Evolutionary conservation across 2,888 invertebrate species (phyloP).

Genomic region (Tinea semifulvella): DNA sequence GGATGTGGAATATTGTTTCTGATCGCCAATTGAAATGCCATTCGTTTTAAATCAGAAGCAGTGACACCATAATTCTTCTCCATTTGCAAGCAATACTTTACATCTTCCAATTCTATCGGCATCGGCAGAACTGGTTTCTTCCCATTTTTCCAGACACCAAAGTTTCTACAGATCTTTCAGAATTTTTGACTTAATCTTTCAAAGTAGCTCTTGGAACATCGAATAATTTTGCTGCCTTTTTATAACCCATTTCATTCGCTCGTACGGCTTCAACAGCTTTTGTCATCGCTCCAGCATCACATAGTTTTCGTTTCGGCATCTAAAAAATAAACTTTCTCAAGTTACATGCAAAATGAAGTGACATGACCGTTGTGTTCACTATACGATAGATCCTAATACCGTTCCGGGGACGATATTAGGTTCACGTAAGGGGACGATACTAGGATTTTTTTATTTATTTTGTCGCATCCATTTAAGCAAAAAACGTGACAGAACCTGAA

Average conservation of each 20-base stretch:
- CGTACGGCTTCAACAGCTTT: slow-evolving; percentile 20
- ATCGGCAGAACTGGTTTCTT: slow-evolving; percentile 12
- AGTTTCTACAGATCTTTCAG: slow-evolving; percentile 15
- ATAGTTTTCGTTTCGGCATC: too few species aligned
- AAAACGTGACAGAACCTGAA: too few species aligned
- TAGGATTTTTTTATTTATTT: too few species aligned
- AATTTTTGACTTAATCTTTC: slow-evolving; percentile 19
- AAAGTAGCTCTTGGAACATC: slow-evolving; percentile 21
- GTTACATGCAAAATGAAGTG: too few species aligned
- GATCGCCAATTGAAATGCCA: slow-evolving; percentile 7
- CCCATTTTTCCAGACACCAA: slow-evolving; percentile 17
- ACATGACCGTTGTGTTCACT: too few species aligned
- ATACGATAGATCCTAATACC: too few species aligned
- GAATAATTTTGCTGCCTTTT: slow-evolving; percentile 20
- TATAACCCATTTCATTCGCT: slow-evolving; percentile 20
- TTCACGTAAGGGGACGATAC: too few species aligned
- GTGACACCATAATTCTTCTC: slow-evolving; percentile 17
- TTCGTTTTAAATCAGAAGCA: slow-evolving; percentile 15
- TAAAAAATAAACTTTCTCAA: too few species aligned
- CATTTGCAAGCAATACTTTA: slow-evolving; percentile 18
- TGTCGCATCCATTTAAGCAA: too few species aligned
- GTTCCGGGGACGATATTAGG: too few species aligned
- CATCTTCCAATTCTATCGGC: slow-evolving; percentile 13
- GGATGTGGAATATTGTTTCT: slow-evolving; percentile 7
- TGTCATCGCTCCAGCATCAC: slow-evolving; percentile 16